phyloP scores from a whole-genome alignment of 2,113 vertebrate genomes.

The Microcebus tavaratra region DNA sequence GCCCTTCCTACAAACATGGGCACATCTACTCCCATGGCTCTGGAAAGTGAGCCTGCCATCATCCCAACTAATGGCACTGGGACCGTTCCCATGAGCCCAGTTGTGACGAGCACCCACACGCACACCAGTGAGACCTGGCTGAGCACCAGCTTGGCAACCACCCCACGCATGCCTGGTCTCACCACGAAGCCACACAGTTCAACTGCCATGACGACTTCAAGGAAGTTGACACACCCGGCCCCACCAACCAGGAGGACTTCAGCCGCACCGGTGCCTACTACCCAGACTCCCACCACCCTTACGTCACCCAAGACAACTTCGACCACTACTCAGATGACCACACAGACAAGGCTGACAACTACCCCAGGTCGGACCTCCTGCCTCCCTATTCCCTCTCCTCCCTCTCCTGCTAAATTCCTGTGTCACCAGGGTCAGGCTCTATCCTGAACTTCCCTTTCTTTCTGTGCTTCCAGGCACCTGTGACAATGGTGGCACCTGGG shows the following conservation, averaged over 20 bases:
- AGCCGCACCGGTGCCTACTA: neutral
- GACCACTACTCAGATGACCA: neutral
- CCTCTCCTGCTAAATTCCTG: neutral
- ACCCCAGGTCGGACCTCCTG: slow-evolving; percentile 37
- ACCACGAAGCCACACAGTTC: neutral
- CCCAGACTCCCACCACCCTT: neutral
- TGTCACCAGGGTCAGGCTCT: neutral
- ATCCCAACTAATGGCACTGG: neutral
- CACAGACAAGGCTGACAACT: neutral
- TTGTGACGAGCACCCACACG: neutral
- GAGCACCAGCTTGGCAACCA: neutral
- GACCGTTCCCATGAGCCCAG: rapidly evolving
- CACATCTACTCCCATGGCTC: neutral
- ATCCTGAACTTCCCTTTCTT: neutral
- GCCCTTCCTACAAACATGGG: neutral
- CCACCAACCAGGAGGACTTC: neutral
- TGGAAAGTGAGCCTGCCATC: neutral
- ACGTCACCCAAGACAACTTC: neutral
- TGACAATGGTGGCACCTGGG: slow-evolving; percentile 59
- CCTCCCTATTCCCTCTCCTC: neutral
- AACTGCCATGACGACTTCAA: neutral
- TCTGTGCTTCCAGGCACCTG: slow-evolving; percentile 22
- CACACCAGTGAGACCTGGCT: neutral
- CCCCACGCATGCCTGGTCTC: neutral
- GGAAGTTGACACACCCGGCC: neutral